Conservation (phyloP, 2,797 vertebrate species). For the Sternotherus odoratus region DNA sequence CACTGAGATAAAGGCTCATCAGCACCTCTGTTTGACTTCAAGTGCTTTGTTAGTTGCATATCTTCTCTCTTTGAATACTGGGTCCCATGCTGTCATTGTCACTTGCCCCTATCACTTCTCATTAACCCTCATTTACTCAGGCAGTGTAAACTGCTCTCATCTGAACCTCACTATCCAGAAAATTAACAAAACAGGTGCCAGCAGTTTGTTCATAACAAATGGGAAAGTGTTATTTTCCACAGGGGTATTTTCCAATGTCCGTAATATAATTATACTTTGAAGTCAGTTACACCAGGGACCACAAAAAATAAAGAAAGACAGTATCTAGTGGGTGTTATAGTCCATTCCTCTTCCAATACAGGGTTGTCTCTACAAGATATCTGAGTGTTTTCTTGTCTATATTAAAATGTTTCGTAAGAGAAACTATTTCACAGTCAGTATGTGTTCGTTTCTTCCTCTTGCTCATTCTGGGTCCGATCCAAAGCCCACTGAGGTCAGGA, state of each 20-base stretch:
- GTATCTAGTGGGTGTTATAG: background rate
- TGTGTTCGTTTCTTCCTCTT: background rate
- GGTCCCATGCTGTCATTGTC: background rate
- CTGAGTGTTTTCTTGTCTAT: accelerated
- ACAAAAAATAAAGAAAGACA: background rate
- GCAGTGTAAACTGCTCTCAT: background rate
- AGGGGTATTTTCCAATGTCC: background rate
- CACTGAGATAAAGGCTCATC: background rate
- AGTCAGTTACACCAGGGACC: background rate
- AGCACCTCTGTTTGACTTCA: background rate
- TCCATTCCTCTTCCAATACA: background rate
- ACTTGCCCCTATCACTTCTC: background rate
- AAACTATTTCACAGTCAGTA: background rate
- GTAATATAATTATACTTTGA: background rate
- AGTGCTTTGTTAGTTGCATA: background rate
- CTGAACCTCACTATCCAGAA: background rate
- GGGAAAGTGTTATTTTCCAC: background rate
- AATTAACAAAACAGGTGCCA: background rate
- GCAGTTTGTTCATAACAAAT: background rate
- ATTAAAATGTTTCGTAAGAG: background rate
- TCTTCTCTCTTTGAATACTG: background rate
- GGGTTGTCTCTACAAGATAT: background rate
- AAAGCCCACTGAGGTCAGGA: background rate
- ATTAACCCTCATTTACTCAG: background rate
- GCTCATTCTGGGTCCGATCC: accelerated